A percentile compares a stretch with the other conserved stretches of the same genome.
These are phyloP conservation scores for Parelbella ahira DNA, from an alignment of 2,888 invertebrate species.

Conservation along the genomic window DNA sequence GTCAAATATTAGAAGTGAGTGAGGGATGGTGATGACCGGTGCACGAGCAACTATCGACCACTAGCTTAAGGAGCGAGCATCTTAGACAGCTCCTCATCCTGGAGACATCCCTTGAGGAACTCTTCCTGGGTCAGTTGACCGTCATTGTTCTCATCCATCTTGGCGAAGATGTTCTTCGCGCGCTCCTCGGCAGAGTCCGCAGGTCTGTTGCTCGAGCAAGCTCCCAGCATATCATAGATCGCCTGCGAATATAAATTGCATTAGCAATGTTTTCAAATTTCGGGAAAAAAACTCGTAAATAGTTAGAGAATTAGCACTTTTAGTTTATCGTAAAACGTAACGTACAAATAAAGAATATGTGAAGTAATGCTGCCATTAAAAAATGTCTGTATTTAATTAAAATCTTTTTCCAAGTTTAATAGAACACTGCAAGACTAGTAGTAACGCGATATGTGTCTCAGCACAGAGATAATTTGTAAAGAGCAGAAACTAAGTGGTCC, in stretches of 20 bases:
- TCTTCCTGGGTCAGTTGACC: slow-evolving; percentile 98
- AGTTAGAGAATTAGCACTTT: too few species aligned
- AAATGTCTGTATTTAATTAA: too few species aligned
- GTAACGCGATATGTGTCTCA: slow-evolving; percentile 8
- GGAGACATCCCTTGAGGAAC: slow-evolving; percentile 98
- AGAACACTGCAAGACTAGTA: neutral
- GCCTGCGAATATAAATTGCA: slow-evolving; percentile 84
- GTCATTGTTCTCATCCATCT: slow-evolving; percentile 99
- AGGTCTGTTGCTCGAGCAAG: slow-evolving; percentile 96
- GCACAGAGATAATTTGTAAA: slow-evolving; percentile 15
- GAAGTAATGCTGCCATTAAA: too few species aligned
- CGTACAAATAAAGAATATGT: too few species aligned
- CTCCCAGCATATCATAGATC: slow-evolving; percentile 99
- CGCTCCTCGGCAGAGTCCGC: slow-evolving; percentile 98
- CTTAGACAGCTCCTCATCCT: slow-evolving; percentile 96
- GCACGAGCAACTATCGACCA: slow-evolving; percentile 29
- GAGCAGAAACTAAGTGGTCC: slow-evolving; percentile 20
- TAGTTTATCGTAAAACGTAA: too few species aligned
- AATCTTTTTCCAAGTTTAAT: too few species aligned
- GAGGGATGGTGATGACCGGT: slow-evolving; percentile 38
- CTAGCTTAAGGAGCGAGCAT: slow-evolving; percentile 93
- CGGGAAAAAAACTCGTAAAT: too few species aligned
- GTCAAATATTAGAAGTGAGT: slow-evolving; percentile 39
- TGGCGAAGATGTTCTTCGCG: slow-evolving; percentile 99
- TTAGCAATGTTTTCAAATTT: too few species aligned